Evolutionary conservation across 2,797 vertebrate genomes (phyloP), one percentile per base, ranked within the genome.

Genomic region (Artibeus jamaicensis): DNA sequence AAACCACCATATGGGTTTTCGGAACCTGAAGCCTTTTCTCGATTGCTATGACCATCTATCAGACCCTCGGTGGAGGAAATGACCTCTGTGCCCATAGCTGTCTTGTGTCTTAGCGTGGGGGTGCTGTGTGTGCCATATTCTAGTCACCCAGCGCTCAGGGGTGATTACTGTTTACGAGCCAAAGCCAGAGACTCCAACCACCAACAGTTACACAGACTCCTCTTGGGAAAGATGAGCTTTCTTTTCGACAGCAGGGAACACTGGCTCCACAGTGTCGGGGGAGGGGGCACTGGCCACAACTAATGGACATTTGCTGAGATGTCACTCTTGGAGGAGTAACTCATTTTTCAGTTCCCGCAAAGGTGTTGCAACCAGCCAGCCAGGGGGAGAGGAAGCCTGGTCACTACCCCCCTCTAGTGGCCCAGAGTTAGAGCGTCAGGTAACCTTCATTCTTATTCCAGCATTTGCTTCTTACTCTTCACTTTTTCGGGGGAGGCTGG

Each of bases 391-490:
- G 39, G 88, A 97, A 92, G 44, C 90, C 67, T 96, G 91, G 94
- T 83, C 79, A 92, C 65, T 65, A 57, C 2, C 65, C 7, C 97
- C 97, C 97, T 97, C 97, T 97, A 96, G 97, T 96, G 97, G 93
- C 74, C 3, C 1, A n/a, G 9, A 71, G 16, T 8, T 21, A 57
- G 62, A 94, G 42, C 0, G 21, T 34, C 48, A 46, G 21, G 42
- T 19, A 50, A 70, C 9, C 1, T 0, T 34, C 65, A 71, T 77
- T 87, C 48, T 82, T 18, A 48, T 0, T 59, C 37, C 24, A 53
- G 85, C 26, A 11, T 92, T 86, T 57, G 85, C 82, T 83, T 86
- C 77, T 88, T 26, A 50, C 59, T 39, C 19, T 24, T 81, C 18
- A 48, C 44, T 42, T 48, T 89, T 62, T 32, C 46, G 3, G 29